Conservation (phyloP, 30 jellyfish, hydroid and myxozoan species). For the Hydractinia symbiolongicarpus region DNA sequence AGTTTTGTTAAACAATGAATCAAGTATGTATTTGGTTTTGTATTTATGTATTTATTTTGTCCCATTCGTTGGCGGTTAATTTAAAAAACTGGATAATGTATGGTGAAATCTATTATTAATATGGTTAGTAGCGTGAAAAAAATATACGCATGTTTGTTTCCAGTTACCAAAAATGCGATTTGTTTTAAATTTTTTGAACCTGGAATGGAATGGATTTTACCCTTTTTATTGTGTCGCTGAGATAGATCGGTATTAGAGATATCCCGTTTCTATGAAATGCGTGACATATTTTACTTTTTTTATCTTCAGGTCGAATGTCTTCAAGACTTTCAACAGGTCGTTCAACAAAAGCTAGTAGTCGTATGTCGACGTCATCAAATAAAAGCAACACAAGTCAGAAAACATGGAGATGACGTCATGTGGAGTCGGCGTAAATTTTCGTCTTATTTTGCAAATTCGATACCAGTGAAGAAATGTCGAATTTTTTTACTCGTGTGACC, state of each 20-base stretch:
- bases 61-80: not conserved
- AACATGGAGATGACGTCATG: not conserved
- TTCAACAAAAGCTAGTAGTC: not conserved
- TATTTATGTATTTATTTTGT: not conserved
- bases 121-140: too few relatives aligned
- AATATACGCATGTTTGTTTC: too few relatives aligned
- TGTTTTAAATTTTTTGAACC: too few relatives aligned
- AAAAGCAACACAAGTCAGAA: not conserved
- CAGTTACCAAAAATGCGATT: too few relatives aligned
- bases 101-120: not conserved
- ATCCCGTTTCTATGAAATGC: too few relatives aligned
- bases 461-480: too few relatives aligned
- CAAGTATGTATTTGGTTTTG: conserved; percentile 42
- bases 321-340: conserved; percentile 8
- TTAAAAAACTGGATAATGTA: not conserved
- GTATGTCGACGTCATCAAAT: conserved; percentile 2
- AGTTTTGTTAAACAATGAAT: conserved; percentile 60
- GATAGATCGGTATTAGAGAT: too few relatives aligned
- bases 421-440: too few relatives aligned
- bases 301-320: conserved; percentile 1
- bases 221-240: too few relatives aligned
- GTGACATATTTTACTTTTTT: not conserved
- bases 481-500: too few relatives aligned
- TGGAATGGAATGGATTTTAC: too few relatives aligned
- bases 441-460: too few relatives aligned